These are phyloP conservation scores for Pemphigus obesinymphae DNA, from an alignment of 1,140 invertebrate species.

Conservation along the genomic window DNA sequence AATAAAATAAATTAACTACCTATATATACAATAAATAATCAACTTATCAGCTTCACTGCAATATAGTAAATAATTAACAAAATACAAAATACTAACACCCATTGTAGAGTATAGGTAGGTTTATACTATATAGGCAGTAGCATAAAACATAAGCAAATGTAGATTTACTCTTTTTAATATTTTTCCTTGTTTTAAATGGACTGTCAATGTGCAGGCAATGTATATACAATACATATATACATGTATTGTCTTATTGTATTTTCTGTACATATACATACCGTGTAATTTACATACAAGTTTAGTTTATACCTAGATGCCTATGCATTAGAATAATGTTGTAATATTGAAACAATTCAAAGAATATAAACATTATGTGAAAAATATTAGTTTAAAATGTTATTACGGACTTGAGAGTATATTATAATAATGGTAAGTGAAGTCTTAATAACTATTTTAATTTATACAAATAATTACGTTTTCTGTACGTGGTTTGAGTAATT, in stretches of 20 bases:
- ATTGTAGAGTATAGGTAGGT: no score
- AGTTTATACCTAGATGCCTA: not conserved
- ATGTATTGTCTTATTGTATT: conserved; percentile 10
- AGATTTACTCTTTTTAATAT: not conserved
- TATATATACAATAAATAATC: not conserved
- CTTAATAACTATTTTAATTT: not conserved
- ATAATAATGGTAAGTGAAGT: not conserved
- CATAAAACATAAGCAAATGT: no score
- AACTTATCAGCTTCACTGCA: not conserved
- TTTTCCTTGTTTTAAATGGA: not conserved
- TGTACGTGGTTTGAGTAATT: not conserved
- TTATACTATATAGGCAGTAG: no score
- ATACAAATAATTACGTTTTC: not conserved
- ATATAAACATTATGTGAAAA: not conserved
- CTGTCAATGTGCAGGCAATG: not conserved
- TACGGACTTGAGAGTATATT: not conserved
- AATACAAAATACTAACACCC: not conserved
- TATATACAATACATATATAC: no score
- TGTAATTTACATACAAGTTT: conserved; percentile 13
- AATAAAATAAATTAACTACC: no score
- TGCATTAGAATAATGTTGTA: not conserved
- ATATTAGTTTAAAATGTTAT: not conserved
- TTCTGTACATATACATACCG: no score
- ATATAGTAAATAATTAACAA: not conserved
- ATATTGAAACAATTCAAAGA: not conserved